phyloP scores from a whole-genome alignment of 2,888 invertebrate species.

The Eledona agricola region DNA sequence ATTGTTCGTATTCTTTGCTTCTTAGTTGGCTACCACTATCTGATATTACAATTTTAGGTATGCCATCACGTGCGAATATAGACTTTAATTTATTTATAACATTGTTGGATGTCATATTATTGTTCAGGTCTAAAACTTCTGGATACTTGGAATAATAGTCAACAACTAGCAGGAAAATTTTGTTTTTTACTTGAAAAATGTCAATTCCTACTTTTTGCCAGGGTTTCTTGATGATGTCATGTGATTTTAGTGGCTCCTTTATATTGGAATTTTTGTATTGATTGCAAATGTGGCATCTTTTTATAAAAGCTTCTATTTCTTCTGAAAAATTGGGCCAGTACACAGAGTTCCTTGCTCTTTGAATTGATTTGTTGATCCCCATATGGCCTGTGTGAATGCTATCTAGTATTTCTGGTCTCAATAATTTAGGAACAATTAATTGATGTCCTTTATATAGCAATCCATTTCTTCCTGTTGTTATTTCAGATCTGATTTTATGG shows the following conservation, averaged over 20 bases:
- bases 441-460: background rate
- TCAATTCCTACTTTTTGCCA: constrained; percentile 23
- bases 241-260: constrained; percentile 15
- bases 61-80: constrained; percentile 34
- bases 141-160: constrained; percentile 32
- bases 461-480: constrained; percentile 4
- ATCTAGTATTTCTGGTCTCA: constrained; percentile 8
- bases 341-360: constrained; percentile 4
- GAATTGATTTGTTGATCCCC: constrained; percentile 13
- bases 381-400: constrained; percentile 14
- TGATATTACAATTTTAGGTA: constrained; percentile 35
- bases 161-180: constrained; percentile 20
- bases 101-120: constrained; percentile 16
- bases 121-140: constrained; percentile 18
- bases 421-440: constrained; percentile 6
- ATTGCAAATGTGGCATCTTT: constrained; percentile 6
- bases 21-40: constrained; percentile 30
- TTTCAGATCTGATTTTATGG: constrained; percentile 8
- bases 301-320: constrained; percentile 12
- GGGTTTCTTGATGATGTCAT: constrained; percentile 11
- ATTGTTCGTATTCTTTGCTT: constrained; percentile 16
- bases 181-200: constrained; percentile 12
- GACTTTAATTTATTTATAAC: constrained; percentile 31
- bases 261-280: constrained; percentile 14
- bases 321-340: constrained; percentile 4